Base-by-base conservation (phyloP, 1,140 invertebrate genomes). In the Piezodorus guildinii region DNA sequence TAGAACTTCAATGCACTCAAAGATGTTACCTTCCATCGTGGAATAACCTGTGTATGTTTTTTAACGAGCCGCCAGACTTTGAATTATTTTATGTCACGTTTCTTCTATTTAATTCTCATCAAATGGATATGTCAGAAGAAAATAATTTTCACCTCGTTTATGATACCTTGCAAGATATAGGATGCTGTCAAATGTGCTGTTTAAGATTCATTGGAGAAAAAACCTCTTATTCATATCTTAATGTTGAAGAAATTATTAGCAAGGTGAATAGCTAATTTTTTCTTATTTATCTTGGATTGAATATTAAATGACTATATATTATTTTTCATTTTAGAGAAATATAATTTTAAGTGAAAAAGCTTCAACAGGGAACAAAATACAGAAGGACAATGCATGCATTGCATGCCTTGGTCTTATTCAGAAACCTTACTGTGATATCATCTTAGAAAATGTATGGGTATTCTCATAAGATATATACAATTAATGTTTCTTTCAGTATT, bases 351-450 rank as follows among this genome's bases (percentile, higher is more conserved):
- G 23, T 14, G 34, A 59, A 39, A 23, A 44, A 10, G 6, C 15
- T 19, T n/a, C 27, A 16, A 34, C 63, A n/a, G 15, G 56, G 67
- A 62, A 45, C 25, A 77, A 78, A 62, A 70, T 74, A 60, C 39
- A 68, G n/a, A 75, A 78, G 44, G 43, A 67, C 2, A 72, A 74
- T 66, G 66, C 76, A 6, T 87, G 85, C 69, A 68, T 78, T 0
- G 74, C 76, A 10, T 87, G 85, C 72, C 69, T 87, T 44, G 83
- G 82, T 45, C 73, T 86, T n/a, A 77, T 86, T 23, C 78, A 85
- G 64, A 69, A 78, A 64, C 68, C 74, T 9, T 72, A 73, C 64
- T 72, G 79, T 64, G 69, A 76, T 63, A 68, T 71, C 43, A 68
- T 79, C 9, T 64, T 83, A 44, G 46, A 76, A 46, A 70, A 74